Base-by-base conservation (phyloP, 35 echinoderm and acorn worm species). In the Lytechinus variegatus region DNA sequence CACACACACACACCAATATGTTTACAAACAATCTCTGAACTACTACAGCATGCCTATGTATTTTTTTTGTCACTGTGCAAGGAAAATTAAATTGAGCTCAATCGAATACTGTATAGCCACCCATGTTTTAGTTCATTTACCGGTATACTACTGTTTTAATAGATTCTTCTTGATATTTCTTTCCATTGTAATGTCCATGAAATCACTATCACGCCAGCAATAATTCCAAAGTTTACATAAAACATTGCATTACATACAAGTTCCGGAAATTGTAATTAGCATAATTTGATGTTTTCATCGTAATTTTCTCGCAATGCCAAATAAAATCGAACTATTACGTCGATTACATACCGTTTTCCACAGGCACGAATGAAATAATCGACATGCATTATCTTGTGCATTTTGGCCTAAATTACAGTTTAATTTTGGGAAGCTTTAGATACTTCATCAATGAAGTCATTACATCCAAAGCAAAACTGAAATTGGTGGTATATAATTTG, bases 371-470 rank as follows among this genome's bases (percentile, higher is more conserved):
- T 9, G 9, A 58, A 58, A 13, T 2, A 13, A 79, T 79, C 66
- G 19, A n/a, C 66, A 24, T 79, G 66, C n/a, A 16, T 79, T 79
- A 16, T 79, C 19, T 79, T 79, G 66, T 79, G 19, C 66, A 79
- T 44, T 51, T 5, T 52, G 88, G 88, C n/a, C 88, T 6, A 90
- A 90, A 90, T 90, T 90, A 27, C 88, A 90, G 10, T 9, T 10
- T 33, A 90, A 90, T 90, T 90, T 90, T 90, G 14, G 52, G 88
- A 90, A 28, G 28, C 52, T 90, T 90, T 27, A 89, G 28, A 33
- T 44, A 89, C 29, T 89, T 89, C 87, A 89, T 89, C 87, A 89
- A 89, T 89, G 28, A 51, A 89, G 28, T 53, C 27, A 89, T 89
- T 89, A 89, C 19, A n/a, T 28, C 14, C 24, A 13, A 52, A 14